Evolutionary conservation across 2,888 invertebrate species (phyloP).

Genomic region (Leucophora obtusa): DNA sequence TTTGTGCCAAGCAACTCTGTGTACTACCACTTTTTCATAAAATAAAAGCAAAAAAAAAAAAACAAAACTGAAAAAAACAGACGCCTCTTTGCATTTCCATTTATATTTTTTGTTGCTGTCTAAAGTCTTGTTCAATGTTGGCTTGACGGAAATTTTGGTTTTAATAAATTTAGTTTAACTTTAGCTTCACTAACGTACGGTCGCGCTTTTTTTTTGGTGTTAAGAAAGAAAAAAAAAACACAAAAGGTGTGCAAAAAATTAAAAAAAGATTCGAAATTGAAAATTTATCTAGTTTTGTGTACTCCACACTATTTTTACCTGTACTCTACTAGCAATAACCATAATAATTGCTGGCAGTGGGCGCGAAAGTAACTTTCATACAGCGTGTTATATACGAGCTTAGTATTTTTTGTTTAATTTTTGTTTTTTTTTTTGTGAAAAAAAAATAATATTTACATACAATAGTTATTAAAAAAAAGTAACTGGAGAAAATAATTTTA

Average conservation of each 20-base stretch:
- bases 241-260: slow-evolving; percentile 56
- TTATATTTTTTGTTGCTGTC: slow-evolving; percentile 19
- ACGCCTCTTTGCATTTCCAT: slow-evolving; percentile 24
- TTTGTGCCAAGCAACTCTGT: slow-evolving; percentile 33
- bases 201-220: slow-evolving; percentile 67
- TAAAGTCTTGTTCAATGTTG: slow-evolving; percentile 38
- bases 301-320: not conserved
- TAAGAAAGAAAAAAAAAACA: slow-evolving; percentile 18
- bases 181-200: slow-evolving; percentile 72
- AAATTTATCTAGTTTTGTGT: slow-evolving; percentile 19
- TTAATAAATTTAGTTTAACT: slow-evolving; percentile 73
- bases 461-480: slow-evolving; percentile 27
- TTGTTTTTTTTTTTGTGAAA: slow-evolving; percentile 14
- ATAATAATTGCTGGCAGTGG: slow-evolving; percentile 41
- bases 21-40: not conserved
- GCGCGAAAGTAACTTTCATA: slow-evolving; percentile 55
- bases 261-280: not conserved
- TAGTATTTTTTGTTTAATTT: slow-evolving; percentile 1
- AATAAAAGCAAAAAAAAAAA: not conserved
- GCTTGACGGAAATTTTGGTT: slow-evolving; percentile 68
- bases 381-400: not conserved
- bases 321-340: not conserved
- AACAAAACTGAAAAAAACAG: not conserved
- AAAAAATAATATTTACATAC: slow-evolving; percentile 49
- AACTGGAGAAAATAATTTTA: not conserved